Evolutionary conservation across 2,113 vertebrate species (phyloP).

Genomic region (Phasianus colchicus): DNA sequence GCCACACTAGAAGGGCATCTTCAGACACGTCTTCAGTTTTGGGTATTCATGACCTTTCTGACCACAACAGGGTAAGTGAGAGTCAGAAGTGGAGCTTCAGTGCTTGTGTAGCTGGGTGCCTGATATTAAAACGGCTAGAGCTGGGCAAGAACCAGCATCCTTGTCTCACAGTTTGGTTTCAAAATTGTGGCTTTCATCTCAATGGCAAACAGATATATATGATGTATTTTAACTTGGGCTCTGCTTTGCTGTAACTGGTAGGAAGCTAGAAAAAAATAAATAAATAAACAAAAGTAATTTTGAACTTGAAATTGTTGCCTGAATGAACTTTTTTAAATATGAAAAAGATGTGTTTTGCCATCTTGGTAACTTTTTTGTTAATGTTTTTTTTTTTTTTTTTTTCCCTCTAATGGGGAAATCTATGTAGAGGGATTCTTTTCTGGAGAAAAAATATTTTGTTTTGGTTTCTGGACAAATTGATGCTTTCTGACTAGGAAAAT

Average conservation of each 20-base stretch:
- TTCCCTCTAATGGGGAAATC: background rate
- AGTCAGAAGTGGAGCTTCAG: background rate
- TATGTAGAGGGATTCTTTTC: background rate
- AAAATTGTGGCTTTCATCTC: background rate
- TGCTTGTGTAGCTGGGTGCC: background rate
- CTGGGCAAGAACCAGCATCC: background rate
- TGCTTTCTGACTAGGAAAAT: background rate
- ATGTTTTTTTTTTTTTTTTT: slow-evolving; percentile 14
- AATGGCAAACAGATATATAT: background rate
- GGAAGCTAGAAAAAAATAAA: background rate
- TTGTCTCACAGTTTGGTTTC: background rate
- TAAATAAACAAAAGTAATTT: background rate
- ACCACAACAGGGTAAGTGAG: background rate
- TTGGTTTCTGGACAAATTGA: background rate
- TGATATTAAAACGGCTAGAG: background rate
- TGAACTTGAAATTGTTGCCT: background rate
- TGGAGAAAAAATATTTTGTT: background rate
- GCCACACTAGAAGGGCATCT: background rate
- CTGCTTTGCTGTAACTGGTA: background rate
- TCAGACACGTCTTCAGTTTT: background rate
- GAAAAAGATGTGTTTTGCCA: background rate
- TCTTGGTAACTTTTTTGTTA: background rate
- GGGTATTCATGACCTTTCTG: background rate
- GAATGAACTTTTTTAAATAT: fast-evolving
- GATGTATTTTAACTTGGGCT: background rate